Evolutionary conservation across 2,113 vertebrate genomes (phyloP), one percentile per base, ranked within the genome.

Genomic region (Melanocharis versteri): DNA sequence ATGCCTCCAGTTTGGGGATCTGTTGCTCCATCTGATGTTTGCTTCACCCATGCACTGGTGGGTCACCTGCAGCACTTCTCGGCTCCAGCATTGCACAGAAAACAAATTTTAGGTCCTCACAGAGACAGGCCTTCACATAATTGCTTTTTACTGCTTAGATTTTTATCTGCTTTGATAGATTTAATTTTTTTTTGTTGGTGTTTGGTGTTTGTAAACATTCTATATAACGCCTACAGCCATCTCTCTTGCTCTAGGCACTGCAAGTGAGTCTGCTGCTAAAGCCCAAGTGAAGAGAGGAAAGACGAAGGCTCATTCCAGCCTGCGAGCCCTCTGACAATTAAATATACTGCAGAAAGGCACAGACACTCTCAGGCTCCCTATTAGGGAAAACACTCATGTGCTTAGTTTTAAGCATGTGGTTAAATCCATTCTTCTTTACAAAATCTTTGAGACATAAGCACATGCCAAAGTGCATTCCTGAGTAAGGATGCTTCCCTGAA

Each of bases 401-500:
- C 94, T 96, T 69, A 95, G 93, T 93, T 96, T 94, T 93, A 95
- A 94, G 82, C 85, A 92, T 92, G 92, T 83, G 94, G 92, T 94
- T 94, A 95, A 95, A 90, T 90, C 79, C 79, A 90, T 96, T 96
- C 94, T 94, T 95, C 90, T 96, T 58, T 86, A 87, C 78, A 85
- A 96, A 97, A 90, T 93, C 95, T 95, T 53, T 75, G 90, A 83
- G 83, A 96, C 85, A 83, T 56, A 86, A 92, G 87, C 90, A 94
- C 82, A 92, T 94, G 85, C 90, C 93, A 88, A 93, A 97, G 94
- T 73, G 87, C 91, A 88, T 94, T 96, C 93, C 93, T 92, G 93
- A 95, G 83, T 77, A 81, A 96, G 95, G 95, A 96, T 96, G 96
- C 93, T 95, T 94, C 94, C 85, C 94, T 92, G 94, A 97, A 95